Conservation (phyloP, 2,888 invertebrate genomes). For the Pseudeuparius sepicola region DNA sequence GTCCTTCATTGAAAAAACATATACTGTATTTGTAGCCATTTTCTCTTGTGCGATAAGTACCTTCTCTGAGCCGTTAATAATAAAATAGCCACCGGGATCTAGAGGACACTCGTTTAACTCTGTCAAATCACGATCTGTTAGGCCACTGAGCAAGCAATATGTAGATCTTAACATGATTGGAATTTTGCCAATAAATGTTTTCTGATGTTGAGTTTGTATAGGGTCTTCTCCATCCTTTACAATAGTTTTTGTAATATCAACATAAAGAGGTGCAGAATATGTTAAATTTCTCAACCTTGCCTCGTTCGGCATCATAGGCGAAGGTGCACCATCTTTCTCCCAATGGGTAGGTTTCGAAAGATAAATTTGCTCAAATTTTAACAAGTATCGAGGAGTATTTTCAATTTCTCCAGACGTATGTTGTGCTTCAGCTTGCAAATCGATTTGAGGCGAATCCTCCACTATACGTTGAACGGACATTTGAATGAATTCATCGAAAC, state of each 20-base stretch:
- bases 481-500: constrained; percentile 99
- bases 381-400: constrained; percentile 76
- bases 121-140: constrained; percentile 97
- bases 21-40: constrained; percentile 99
- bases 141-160: constrained; percentile 87
- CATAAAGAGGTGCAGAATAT: constrained; percentile 97
- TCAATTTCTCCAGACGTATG: constrained; percentile 91
- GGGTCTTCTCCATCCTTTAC: constrained; percentile 85
- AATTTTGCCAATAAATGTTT: constrained; percentile 79
- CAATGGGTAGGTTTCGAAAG: constrained; percentile 99
- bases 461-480: constrained; percentile 99
- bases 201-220: constrained; percentile 70
- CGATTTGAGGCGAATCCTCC: constrained; percentile 97
- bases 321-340: constrained; percentile 99
- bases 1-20: constrained; percentile 99
- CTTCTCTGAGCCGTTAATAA: constrained; percentile 95
- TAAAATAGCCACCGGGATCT: constrained; percentile 99
- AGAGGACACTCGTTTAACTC: constrained; percentile 98
- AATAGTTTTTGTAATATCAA: constrained; percentile 96
- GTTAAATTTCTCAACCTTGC: constrained; percentile 93
- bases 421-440: constrained; percentile 95
- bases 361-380: constrained; percentile 99
- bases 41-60: constrained; percentile 98
- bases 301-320: constrained; percentile 99
- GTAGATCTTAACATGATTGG: constrained; percentile 99